A percentile compares a stretch with the other conserved stretches of the same genome.
These are phyloP conservation scores for Microplitis demolitor DNA, from an alignment of 1,140 invertebrate species.

Conservation along the genomic window DNA sequence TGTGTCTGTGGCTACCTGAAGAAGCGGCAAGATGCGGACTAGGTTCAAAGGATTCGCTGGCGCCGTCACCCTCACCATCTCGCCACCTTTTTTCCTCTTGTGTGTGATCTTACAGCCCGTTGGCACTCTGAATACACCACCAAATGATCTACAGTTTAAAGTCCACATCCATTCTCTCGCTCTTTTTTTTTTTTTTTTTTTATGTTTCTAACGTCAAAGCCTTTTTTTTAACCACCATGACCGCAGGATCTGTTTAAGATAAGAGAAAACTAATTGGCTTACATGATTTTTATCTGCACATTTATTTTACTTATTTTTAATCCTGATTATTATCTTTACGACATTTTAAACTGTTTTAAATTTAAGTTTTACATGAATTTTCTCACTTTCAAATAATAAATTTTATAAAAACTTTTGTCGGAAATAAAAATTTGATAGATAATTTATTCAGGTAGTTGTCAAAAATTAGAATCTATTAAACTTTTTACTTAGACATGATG, in stretches of 20 bases:
- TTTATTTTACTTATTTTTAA: neutral
- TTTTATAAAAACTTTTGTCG: no score
- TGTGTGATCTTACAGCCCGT: neutral
- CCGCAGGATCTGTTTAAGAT: conserved; percentile 3
- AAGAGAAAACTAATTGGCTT: conserved; percentile 25
- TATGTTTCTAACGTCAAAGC: no score
- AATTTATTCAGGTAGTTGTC: no score
- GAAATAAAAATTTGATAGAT: no score
- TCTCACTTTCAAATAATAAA: neutral
- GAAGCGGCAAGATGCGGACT: conserved; percentile 49
- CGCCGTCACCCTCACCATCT: conserved; percentile 47
- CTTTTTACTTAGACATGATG: no score
- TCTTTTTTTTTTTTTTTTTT: no score
- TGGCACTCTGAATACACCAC: neutral
- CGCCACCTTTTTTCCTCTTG: conserved; percentile 30
- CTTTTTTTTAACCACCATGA: neutral
- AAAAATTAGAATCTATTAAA: no score
- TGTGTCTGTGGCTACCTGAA: conserved; percentile 63
- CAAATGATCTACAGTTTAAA: neutral
- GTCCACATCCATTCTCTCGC: no score
- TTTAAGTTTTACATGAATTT: neutral
- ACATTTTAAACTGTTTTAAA: neutral
- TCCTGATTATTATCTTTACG: conserved; percentile 12
- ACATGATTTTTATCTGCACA: conserved; percentile 17
- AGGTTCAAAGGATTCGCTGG: conserved; percentile 60